Percentiles rank a stretch among this genome's conserved stretches.
These are phyloP conservation scores for Actinia equina DNA, from an alignment of 64 coral and sea anemone genomes.

Conservation along the genomic window DNA sequence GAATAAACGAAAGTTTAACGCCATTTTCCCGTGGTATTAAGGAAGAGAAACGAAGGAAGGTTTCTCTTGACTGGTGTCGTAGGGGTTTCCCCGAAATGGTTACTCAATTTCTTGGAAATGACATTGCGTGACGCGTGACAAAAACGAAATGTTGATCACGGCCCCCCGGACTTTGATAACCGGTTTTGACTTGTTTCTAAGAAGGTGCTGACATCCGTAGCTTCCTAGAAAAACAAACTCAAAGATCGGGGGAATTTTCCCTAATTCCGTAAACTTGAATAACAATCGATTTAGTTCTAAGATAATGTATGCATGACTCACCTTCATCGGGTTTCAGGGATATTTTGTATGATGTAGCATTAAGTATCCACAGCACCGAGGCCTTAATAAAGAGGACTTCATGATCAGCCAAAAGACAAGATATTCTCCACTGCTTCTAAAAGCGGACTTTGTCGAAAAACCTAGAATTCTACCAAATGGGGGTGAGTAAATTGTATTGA, in stretches of 20 bases:
- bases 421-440: too few species aligned
- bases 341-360: too few species aligned
- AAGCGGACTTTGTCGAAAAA: too few species aligned
- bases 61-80: not conserved
- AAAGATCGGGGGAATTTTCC: not conserved
- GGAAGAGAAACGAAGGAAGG: not conserved
- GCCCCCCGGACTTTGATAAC: not conserved
- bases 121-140: conserved; percentile 18
- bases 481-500: too few species aligned
- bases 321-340: too few species aligned
- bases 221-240: not conserved
- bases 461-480: too few species aligned
- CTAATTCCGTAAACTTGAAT: not conserved
- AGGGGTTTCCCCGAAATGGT: not conserved
- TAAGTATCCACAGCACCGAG: too few species aligned
- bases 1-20: conserved; percentile 41
- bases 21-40: not conserved
- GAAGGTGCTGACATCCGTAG: not conserved
- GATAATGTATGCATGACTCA: not conserved
- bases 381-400: too few species aligned
- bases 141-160: not conserved
- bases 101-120: not conserved
- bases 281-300: not conserved
- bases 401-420: too few species aligned
- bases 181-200: not conserved